Percentiles rank a stretch among this genome's conserved stretches.
Conservation (phyloP, 2,797 vertebrate genomes). For the Megaceryle alcyon region DNA sequence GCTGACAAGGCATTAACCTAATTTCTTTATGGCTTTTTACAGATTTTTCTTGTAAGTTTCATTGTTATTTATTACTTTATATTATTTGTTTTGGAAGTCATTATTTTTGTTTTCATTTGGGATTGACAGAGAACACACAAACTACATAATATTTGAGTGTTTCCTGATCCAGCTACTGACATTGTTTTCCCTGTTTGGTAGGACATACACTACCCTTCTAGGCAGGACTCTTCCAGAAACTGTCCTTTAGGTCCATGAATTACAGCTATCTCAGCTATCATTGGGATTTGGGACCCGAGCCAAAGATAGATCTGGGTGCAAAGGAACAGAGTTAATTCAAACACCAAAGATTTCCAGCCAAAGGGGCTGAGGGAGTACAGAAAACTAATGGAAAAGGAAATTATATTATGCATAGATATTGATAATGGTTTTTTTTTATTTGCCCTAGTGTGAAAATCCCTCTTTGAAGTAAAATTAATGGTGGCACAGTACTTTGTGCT, state of each 20-base stretch:
- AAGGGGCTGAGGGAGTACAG: background rate
- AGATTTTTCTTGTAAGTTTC: background rate
- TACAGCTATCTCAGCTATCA: background rate
- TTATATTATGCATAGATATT: background rate
- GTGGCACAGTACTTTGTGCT: background rate
- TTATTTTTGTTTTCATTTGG: background rate
- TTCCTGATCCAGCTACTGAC: background rate
- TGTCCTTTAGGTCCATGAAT: background rate
- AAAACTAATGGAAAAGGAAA: conserved; percentile 19
- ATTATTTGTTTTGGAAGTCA: background rate
- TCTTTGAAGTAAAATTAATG: conserved; percentile 39
- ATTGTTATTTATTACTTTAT: background rate
- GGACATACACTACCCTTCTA: background rate
- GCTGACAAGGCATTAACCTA: background rate
- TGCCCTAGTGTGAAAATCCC: background rate
- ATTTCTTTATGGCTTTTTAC: background rate
- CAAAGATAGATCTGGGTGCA: background rate
- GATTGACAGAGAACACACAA: background rate
- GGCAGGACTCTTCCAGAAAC: background rate
- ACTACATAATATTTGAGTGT: background rate
- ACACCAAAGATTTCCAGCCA: background rate
- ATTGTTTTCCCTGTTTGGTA: background rate
- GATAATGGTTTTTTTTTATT: background rate
- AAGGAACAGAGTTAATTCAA: background rate
- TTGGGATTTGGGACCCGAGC: background rate